These are phyloP conservation scores for Ancistrus triradiatus DNA, from an alignment of 2,113 vertebrate genomes.

Conservation along the genomic window DNA sequence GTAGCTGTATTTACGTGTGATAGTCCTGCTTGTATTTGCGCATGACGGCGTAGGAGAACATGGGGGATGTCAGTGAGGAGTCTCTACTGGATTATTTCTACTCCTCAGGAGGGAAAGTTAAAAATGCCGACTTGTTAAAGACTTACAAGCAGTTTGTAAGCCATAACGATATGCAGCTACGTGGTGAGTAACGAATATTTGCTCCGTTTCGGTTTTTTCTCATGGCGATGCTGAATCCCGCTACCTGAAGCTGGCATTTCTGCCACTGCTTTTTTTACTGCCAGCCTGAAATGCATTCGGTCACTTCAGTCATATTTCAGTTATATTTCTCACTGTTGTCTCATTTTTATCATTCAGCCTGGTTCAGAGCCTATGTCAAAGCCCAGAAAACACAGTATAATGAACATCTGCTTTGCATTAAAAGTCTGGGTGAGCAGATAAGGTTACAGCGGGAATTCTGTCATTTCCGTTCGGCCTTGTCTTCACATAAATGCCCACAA, in stretches of 20 bases:
- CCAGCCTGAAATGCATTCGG: background rate
- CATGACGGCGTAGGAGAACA: slow-evolving; percentile 33
- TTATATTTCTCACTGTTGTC: too few relatives aligned
- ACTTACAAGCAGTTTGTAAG: slow-evolving; percentile 71
- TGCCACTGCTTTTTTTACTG: background rate
- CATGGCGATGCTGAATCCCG: background rate
- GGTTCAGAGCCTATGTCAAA: background rate
- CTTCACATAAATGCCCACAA: background rate
- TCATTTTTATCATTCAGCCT: background rate
- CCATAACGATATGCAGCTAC: slow-evolving; percentile 64
- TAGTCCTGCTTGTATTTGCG: background rate
- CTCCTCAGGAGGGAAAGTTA: slow-evolving; percentile 64
- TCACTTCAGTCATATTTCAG: too few relatives aligned
- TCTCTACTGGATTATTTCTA: slow-evolving; percentile 69
- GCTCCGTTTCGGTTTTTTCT: background rate
- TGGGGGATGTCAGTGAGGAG: slow-evolving; percentile 67
- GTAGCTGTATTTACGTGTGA: background rate
- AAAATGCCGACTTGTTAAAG: slow-evolving; percentile 66
- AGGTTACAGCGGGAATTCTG: slow-evolving; percentile 49
- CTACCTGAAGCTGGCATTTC: background rate
- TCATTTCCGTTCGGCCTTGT: slow-evolving; percentile 54
- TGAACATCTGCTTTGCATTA: slow-evolving; percentile 24
- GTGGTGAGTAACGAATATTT: slow-evolving; percentile 59
- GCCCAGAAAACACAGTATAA: background rate
- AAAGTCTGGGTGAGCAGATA: slow-evolving; percentile 12